Conservation (phyloP, 1,140 invertebrate genomes). For the Eupristina koningsbergeri region DNA sequence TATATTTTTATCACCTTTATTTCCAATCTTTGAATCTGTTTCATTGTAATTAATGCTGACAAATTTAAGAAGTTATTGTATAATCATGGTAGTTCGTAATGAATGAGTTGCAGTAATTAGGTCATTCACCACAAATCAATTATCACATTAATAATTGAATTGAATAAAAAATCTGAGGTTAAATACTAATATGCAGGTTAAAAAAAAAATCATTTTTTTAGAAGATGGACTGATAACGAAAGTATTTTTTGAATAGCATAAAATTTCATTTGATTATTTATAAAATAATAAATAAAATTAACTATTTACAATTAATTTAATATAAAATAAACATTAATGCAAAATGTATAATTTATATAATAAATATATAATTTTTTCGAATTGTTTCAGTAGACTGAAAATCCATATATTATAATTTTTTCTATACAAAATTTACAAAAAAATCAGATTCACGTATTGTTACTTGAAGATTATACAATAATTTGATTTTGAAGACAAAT, state of each 20-base stretch:
- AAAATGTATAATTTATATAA: neutral
- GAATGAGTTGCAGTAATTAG: conserved; percentile 2
- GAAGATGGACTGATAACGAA: neutral
- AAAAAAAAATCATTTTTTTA: neutral
- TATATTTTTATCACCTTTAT: neutral
- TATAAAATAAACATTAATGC: no score
- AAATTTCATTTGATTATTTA: neutral
- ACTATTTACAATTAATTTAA: conserved; percentile 8
- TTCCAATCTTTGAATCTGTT: neutral
- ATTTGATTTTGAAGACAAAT: no score
- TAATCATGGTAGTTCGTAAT: no score
- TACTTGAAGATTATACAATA: no score
- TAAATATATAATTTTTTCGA: neutral
- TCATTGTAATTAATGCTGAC: neutral
- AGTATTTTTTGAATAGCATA: neutral
- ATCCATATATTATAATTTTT: neutral
- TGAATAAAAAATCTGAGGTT: neutral
- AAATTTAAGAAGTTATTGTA: neutral
- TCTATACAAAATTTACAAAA: neutral
- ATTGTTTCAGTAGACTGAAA: no score
- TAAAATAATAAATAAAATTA: conserved; percentile 1
- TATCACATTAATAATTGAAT: neutral
- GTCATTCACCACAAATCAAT: neutral
- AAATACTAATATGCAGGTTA: neutral
- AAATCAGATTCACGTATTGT: no score